phyloP scores from a whole-genome alignment of 2,113 vertebrate genomes.

The Gracilinanus agilis region DNA sequence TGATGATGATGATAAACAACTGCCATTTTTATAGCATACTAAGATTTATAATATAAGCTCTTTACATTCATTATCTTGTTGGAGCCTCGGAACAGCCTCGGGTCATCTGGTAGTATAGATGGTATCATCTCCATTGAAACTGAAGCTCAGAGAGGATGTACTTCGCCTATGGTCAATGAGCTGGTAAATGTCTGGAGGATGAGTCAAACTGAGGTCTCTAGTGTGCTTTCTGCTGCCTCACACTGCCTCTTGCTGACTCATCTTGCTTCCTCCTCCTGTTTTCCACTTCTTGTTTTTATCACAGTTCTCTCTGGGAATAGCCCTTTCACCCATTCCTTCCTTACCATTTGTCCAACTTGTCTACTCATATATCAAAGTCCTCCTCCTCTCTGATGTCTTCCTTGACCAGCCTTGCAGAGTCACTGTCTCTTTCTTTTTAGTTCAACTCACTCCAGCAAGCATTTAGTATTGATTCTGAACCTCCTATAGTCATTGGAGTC shows the following conservation, averaged over 20 bases:
- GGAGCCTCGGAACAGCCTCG: neutral
- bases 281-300: neutral
- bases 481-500: neutral
- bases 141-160: neutral
- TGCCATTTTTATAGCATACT: neutral
- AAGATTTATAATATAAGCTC: neutral
- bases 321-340: neutral
- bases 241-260: neutral
- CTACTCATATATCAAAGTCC: neutral
- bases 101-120: neutral
- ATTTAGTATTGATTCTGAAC: neutral
- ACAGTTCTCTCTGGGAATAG: neutral
- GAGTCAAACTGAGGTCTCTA: neutral
- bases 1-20: neutral
- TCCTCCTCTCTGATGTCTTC: neutral
- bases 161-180: neutral
- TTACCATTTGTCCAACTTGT: neutral
- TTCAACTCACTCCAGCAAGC: neutral
- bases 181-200: neutral
- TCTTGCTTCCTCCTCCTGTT: neutral
- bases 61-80: neutral
- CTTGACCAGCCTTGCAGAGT: neutral
- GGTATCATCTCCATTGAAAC: neutral
- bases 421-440: neutral
- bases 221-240: neutral